phyloP scores from a whole-genome alignment of 1,140 invertebrate genomes.

The Mycetomoellerius zeteki region DNA sequence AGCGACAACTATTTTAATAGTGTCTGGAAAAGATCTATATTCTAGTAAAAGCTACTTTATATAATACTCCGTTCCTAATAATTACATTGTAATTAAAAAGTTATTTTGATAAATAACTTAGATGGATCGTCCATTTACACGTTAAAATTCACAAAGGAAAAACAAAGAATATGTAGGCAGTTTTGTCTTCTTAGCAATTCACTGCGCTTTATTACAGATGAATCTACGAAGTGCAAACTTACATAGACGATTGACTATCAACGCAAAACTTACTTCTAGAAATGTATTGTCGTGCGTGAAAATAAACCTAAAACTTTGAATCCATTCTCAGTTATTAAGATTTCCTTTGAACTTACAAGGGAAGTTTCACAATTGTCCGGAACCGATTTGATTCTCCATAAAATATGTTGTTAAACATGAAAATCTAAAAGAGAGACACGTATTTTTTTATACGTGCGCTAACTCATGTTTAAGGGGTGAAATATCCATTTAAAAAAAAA shows the following conservation, averaged over 20 bases:
- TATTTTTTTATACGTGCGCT: too few species aligned
- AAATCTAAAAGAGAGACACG: too few species aligned
- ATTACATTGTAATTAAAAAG: constrained; percentile 16
- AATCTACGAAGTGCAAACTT: constrained; percentile 79
- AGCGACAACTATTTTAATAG: constrained; percentile 1
- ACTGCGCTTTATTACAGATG: constrained; percentile 86
- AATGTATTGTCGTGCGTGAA: constrained; percentile 67
- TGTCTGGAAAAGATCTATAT: constrained; percentile 3
- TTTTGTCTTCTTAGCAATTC: constrained; percentile 73
- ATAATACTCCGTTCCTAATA: neutral
- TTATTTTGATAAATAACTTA: constrained; percentile 23
- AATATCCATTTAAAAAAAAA: too few species aligned
- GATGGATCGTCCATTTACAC: neutral
- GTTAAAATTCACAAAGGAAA: constrained; percentile 50
- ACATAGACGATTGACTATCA: constrained; percentile 84
- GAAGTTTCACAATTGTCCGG: too few species aligned
- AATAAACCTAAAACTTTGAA: constrained; percentile 63
- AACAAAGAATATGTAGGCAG: constrained; percentile 67
- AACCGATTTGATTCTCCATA: too few species aligned
- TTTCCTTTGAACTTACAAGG: neutral
- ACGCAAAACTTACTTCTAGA: constrained; percentile 85
- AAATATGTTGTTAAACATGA: too few species aligned
- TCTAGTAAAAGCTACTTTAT: constrained; percentile 21
- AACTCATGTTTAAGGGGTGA: too few species aligned
- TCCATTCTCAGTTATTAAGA: constrained; percentile 43